Conservation (phyloP, 2,113 vertebrate genomes). For the Zonotrichia leucophrys region DNA sequence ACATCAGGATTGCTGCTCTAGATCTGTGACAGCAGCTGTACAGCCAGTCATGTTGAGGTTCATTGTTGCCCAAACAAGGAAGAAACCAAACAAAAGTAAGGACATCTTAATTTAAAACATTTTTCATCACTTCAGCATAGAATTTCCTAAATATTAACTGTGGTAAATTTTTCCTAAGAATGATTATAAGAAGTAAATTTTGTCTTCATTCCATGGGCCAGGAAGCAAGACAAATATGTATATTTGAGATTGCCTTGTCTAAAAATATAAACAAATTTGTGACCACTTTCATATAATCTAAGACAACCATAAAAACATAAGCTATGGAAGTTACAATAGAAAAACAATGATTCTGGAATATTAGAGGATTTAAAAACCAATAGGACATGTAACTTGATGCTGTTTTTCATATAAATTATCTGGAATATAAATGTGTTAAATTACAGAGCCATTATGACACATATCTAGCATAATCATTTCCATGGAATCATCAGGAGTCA, state of each 20-base stretch:
- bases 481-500: not conserved
- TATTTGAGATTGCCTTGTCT: not conserved
- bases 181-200: not conserved
- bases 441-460: not conserved
- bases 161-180: not conserved
- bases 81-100: not conserved
- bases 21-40: not conserved
- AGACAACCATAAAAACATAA: not conserved
- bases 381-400: not conserved
- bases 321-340: not conserved
- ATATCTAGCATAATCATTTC: not conserved
- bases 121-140: not conserved
- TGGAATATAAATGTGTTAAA: not conserved
- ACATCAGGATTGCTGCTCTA: not conserved
- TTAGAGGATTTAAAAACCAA: not conserved
- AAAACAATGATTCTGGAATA: not conserved
- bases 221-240: not conserved
- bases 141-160: not conserved
- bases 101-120: not conserved
- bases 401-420: not conserved
- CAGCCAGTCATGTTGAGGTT: not conserved
- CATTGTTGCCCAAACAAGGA: not conserved
- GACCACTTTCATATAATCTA: not conserved
- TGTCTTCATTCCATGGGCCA: not conserved
- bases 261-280: not conserved